Base-by-base conservation (phyloP, 2,888 invertebrate species). In the Amaurobius ferox region DNA sequence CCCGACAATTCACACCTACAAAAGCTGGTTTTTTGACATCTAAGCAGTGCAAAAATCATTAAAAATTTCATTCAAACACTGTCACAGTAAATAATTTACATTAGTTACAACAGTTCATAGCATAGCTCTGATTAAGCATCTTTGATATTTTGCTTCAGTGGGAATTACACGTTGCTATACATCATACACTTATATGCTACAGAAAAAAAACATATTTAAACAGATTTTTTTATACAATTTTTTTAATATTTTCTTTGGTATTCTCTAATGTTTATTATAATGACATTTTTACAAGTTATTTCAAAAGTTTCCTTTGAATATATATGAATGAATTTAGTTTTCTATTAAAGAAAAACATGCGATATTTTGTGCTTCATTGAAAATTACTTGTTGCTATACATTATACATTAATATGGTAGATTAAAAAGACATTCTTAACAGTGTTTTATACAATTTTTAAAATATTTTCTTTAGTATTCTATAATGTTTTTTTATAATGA, bases 51-150 rank as follows among this genome's bases (percentile, higher is more conserved):
- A 85, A 77, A 67, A 66, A 62, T 40, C 61, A 68, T 40, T 35
- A 28, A 39, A 68, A 39, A 40, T 23, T 66, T 30, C 32, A 28
- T 19, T 28, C 28, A 28, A 26, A 40, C 26, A 68, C 68, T 19
- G 35, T 26, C 5, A 35, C 23, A 68, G 16, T n/a, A 68, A 39
- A 68, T 39, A 40, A 35, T 68, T 39, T 68, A 85, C 83, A 83
- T 48, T 71, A 72, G 66, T 81, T 70, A 44, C 67, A n/a, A 74
- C 28, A 85, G 71, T 64, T 71, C 72, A 85, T 66, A 85, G 83
- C 77, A 77, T 85, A 85, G 83, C 83, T 85, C 72, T 70, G 76
- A 30, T 35, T 26, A 72, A 83, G 67, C 71, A 77, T 83, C 55
- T 55, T 44, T 55, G 55, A 55, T 23, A 11, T 23, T 55, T 19